These are phyloP conservation scores for Ips nitidus DNA, from an alignment of 1,140 invertebrate genomes.

Conservation along the genomic window DNA sequence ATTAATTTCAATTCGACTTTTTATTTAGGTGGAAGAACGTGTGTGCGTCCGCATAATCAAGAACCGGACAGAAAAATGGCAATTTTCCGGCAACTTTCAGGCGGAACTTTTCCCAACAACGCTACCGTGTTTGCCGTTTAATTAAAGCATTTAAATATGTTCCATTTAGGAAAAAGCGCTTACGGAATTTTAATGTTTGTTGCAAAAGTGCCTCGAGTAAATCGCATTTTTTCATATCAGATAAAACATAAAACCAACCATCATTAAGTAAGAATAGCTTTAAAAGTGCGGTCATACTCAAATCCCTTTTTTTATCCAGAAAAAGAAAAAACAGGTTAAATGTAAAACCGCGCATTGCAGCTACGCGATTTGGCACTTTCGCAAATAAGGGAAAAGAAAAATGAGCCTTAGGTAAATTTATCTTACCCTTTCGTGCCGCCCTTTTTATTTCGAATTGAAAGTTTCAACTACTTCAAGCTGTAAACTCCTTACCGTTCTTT, in stretches of 20 bases:
- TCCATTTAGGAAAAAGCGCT: slow-evolving; percentile 8
- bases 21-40: neutral
- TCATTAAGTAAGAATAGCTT: too few species aligned
- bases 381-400: slow-evolving; percentile 27
- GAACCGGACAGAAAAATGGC: slow-evolving; percentile 2
- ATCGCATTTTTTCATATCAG: too few species aligned
- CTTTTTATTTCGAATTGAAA: slow-evolving; percentile 22
- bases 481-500: slow-evolving; percentile 5
- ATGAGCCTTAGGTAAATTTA: slow-evolving; percentile 26
- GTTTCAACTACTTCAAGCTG: slow-evolving; percentile 21
- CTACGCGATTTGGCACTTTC: slow-evolving; percentile 25
- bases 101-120: neutral
- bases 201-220: neutral
- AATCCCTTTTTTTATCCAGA: neutral
- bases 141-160: slow-evolving; percentile 15
- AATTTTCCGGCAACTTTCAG: slow-evolving; percentile 1
- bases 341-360: slow-evolving; percentile 14
- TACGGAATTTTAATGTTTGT: slow-evolving; percentile 4
- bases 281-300: too few species aligned
- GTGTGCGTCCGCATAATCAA: slow-evolving; percentile 8
- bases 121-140: slow-evolving; percentile 1
- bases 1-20: slow-evolving; percentile 8
- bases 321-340: neutral
- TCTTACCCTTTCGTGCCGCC: slow-evolving; percentile 13
- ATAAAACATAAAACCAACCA: too few species aligned